Conservation (phyloP, 2,113 vertebrate genomes). For the Chaenocephalus aceratus region DNA sequence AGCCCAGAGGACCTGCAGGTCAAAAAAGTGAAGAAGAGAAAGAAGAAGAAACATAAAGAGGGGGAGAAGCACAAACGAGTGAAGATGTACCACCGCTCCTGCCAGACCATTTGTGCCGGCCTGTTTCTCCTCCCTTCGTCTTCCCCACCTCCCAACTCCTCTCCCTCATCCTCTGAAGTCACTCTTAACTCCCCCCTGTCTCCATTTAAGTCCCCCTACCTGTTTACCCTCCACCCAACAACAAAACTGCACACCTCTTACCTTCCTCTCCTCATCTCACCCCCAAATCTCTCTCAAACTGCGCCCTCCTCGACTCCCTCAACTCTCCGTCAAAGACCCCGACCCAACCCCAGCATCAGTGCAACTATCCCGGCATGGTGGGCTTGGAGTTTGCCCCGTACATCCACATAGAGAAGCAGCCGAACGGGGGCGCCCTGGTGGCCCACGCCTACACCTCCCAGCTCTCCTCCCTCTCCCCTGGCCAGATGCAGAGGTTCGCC, state of each 20-base stretch:
- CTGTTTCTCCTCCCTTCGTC: constrained; percentile 85
- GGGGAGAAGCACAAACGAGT: constrained; percentile 94
- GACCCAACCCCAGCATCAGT: constrained; percentile 52
- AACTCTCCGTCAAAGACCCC: constrained; percentile 77
- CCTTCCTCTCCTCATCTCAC: constrained; percentile 29
- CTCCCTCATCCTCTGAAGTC: constrained; percentile 36
- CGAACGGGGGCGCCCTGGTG: constrained; percentile 96
- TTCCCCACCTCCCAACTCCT: constrained; percentile 54
- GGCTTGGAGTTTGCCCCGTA: constrained; percentile 92
- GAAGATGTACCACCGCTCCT: constrained; percentile 97
- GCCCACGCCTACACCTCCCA: constrained; percentile 95
- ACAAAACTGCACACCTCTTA: constrained; percentile 53
- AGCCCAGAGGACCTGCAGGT: constrained; percentile 92
- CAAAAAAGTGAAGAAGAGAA: constrained; percentile 99
- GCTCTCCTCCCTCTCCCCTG: constrained; percentile 90
- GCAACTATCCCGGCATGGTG: constrained; percentile 83
- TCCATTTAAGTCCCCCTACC: constrained; percentile 86
- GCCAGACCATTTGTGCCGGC: constrained; percentile 94
- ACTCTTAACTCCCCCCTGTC: constrained; percentile 47
- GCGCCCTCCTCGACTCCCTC: constrained; percentile 55
- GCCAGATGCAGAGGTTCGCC: constrained; percentile 95
- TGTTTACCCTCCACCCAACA: constrained; percentile 72
- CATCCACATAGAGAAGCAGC: constrained; percentile 96
- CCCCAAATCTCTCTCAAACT: constrained; percentile 34
- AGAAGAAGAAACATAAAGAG: constrained; percentile 99